Evolutionary conservation across 2,888 invertebrate genomes (phyloP), one percentile per base, ranked within the genome.

Genomic region (Leptopilina myrica): DNA sequence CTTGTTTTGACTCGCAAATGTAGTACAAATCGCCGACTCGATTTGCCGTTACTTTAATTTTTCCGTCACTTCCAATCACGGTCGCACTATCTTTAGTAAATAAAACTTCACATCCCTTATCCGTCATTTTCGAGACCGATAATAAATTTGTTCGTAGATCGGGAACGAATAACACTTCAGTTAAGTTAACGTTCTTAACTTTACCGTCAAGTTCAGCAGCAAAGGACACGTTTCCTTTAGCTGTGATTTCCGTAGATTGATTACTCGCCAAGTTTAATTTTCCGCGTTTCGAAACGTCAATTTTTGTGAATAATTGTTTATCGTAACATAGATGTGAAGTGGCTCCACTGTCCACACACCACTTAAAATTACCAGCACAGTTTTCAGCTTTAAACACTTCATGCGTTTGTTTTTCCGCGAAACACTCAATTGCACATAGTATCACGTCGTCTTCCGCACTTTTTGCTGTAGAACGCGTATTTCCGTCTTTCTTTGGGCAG

Each of bases 291-390:
- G 53, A 14, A 14, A 12, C 43, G 40, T 26, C 33, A 6, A 80
- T 56, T 49, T 75, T 53, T 1, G 43, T 33, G 59, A 80, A 80
- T 20, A 59, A 6, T 9, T 46, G 14, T 20, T 46, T 46, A 9
- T 80, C 66, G 40, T 75, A 15, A 33, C 77, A 80, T 20, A 80
- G 14, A 40, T 78, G 78, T 5, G 76, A 49, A 15, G 80, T 67
- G 6, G 79, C 80, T n/a, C 78, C 76, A 64, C 78, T 78, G 20
- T 80, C 80, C 0, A 80, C 46, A n/a, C 80, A 80, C 20, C 20
- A 20, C 20, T 20, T 20, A 20, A 1, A 20, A 20, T 20, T 20
- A 20, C 20, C 1, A 1, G 20, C 1, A 20, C 20, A 20, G 20
- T 20, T 20, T 20, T 20, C 20, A 20, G 20, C 20, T 20, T 20